These are phyloP conservation scores for Thumatha senex DNA, from an alignment of 2,888 invertebrate genomes.

Conservation along the genomic window DNA sequence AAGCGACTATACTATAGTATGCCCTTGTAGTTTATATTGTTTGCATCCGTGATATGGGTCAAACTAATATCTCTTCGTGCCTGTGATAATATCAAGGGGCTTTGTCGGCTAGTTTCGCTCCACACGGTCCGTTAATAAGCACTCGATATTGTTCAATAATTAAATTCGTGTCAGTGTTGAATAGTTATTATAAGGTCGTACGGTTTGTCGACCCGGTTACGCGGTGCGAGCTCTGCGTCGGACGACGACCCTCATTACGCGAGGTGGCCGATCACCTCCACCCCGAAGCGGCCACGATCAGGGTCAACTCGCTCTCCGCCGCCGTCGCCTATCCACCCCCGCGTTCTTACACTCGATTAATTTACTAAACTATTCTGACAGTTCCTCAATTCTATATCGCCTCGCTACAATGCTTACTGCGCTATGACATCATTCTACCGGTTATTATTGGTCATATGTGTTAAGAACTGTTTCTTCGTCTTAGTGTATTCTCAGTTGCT, in stretches of 20 bases:
- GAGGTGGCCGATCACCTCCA: slow-evolving; percentile 31
- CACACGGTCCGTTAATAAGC: slow-evolving; percentile 13
- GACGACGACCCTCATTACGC: slow-evolving; percentile 42
- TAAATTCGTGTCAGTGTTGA: slow-evolving; percentile 26
- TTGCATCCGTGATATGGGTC: background rate
- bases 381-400: slow-evolving; percentile 20
- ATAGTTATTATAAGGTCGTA: slow-evolving; percentile 23
- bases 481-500: no score
- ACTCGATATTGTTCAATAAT: slow-evolving; percentile 25
- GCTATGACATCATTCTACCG: slow-evolving; percentile 1
- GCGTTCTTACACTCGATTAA: slow-evolving; percentile 35
- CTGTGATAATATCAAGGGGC: slow-evolving; percentile 9
- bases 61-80: slow-evolving; percentile 6
- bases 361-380: slow-evolving; percentile 25
- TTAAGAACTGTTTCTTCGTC: no score
- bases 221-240: slow-evolving; percentile 19
- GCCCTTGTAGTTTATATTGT: no score
- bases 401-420: slow-evolving; percentile 9
- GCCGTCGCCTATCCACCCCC: slow-evolving; percentile 25
- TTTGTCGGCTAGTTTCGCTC: slow-evolving; percentile 2
- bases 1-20: slow-evolving; percentile 7
- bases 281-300: slow-evolving; percentile 35
- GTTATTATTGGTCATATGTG: slow-evolving; percentile 2
- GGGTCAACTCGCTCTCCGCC: slow-evolving; percentile 34
- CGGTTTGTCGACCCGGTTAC: slow-evolving; percentile 34